Evolutionary conservation across 53 echinoderm and acorn worm genomes (phyloP), one percentile per base, ranked within the genome.

Genomic region (Astropecten irregularis): DNA sequence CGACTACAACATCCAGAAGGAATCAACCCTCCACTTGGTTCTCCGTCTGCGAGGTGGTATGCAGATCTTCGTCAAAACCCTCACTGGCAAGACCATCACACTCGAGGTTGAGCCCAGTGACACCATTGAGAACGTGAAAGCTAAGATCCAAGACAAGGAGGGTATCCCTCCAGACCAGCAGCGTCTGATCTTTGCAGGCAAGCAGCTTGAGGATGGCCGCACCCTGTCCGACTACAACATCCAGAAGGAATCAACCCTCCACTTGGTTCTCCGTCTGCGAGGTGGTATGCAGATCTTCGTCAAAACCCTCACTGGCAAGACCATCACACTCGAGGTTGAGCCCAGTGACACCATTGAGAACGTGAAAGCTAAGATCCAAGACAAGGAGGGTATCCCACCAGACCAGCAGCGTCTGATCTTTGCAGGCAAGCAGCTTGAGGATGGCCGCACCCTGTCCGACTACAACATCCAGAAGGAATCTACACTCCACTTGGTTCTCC

Each of bases 31-130:
- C 37, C 89, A 89, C 66, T 69, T 84, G 37, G 90, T 90, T 32
- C 85, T 90, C 31, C 72, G 90, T 64, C 91, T 91, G 36, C 91
- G 91, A 66, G 91, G 91, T 48, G 91, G 91, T 90, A 92, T 92
- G 86, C 92, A 92, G 77, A 90, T 90, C 71, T 92, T 92, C 63
- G 92, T 92, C 76, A 92, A 92, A 34, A 92, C 93, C 70, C 93
- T 92, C 30, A 92, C 93, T 25, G 93, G 93, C 89, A 93, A 90
- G 82, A 92, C 92, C 62, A 92, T 92, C 86, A 92, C 88, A 62
- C 83, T 94, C 25, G 89, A 95, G 95, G 95, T 95, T 88, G 92
- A 95, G 76, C 95, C 95, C 61, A 89, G 89, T 38, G 95, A 95
- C 69, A 89, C 89, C 60, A 95, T 95, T 22, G 95, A 95, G 66